phyloP scores from a whole-genome alignment of 2,797 vertebrate genomes.

The Vireo griseus region DNA sequence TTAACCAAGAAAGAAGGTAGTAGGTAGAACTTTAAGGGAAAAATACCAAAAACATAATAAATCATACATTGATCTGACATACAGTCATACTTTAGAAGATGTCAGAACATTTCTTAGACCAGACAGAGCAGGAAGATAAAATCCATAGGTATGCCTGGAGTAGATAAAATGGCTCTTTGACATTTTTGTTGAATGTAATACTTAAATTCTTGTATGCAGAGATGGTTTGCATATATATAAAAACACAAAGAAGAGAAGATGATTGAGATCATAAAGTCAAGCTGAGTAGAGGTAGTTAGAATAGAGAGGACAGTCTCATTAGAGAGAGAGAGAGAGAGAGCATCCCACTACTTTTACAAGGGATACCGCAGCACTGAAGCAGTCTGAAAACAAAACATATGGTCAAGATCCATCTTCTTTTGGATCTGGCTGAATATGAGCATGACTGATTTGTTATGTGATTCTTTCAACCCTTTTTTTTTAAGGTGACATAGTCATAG shows the following conservation, averaged over 20 bases:
- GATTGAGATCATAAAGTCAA: neutral
- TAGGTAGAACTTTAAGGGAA: neutral
- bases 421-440: neutral
- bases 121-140: neutral
- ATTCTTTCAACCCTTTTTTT: neutral
- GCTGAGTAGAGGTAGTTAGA: neutral
- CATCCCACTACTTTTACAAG: neutral
- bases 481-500: neutral
- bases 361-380: neutral
- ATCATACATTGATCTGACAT: neutral
- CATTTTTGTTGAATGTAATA: neutral
- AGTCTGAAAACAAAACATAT: neutral
- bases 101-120: neutral
- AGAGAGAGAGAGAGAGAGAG: neutral
- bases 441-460: neutral
- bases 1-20: neutral
- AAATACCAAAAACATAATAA: neutral
- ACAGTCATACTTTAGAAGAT: neutral
- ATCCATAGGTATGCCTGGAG: neutral
- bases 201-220: neutral
- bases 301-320: neutral
- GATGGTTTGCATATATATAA: neutral
- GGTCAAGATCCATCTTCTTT: neutral
- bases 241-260: neutral
- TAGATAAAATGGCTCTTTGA: neutral